Evolutionary conservation across 2,888 invertebrate genomes (phyloP).

Genomic region (Dione vanillae): DNA sequence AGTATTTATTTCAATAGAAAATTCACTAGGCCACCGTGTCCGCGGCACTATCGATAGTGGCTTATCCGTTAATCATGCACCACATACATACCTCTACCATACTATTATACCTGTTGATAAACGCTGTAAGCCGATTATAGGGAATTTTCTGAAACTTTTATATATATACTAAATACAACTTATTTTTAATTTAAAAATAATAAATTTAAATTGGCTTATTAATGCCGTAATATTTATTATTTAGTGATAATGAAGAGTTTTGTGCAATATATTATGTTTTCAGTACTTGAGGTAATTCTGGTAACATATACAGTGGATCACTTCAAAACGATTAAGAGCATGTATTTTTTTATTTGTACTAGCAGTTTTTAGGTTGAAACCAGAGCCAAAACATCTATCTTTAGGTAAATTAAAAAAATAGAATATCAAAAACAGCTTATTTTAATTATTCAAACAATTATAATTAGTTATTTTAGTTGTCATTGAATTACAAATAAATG

Average conservation of each 20-base stretch:
- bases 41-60: slow-evolving; percentile 11
- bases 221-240: too few species aligned
- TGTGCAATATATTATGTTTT: too few species aligned
- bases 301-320: too few species aligned
- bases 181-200: neutral
- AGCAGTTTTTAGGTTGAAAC: too few species aligned
- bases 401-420: too few species aligned
- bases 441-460: neutral
- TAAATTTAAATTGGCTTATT: too few species aligned
- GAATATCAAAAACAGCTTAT: neutral
- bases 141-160: neutral
- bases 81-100: neutral
- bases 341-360: too few species aligned
- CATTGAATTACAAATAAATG: neutral
- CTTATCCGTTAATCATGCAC: slow-evolving; percentile 22
- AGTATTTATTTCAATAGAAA: slow-evolving; percentile 8
- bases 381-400: too few species aligned
- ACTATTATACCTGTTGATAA: slow-evolving; percentile 14
- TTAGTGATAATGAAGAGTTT: too few species aligned
- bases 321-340: too few species aligned
- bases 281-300: too few species aligned
- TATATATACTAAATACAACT: neutral
- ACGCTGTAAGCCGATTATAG: slow-evolving; percentile 8
- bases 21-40: neutral
- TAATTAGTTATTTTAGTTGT: neutral